Base-by-base conservation (phyloP, 2,888 invertebrate genomes). In the Aporophyla nigra region DNA sequence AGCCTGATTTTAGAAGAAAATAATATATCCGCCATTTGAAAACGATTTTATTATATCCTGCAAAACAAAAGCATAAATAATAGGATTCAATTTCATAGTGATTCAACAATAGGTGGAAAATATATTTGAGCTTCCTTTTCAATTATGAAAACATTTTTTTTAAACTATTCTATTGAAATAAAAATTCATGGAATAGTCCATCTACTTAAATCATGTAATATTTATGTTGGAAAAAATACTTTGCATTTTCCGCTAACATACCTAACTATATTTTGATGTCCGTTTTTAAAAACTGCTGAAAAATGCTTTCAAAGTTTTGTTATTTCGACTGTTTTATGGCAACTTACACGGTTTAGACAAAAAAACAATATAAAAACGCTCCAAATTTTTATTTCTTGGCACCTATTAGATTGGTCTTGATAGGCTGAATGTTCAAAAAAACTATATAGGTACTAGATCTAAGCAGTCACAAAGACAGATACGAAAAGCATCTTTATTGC, bases 91-190 rank as follows among this genome's bases (percentile, higher is more conserved):
- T 72, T 72, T 71, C 24, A 53, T 58, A 40, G 16, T 56, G 33
- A 70, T 82, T 62, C 62, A 59, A 70, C 69, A 71, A 82, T 62
- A 40, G 33, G 19, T 61, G 33, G 33, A n/a, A 76, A 84, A 81
- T 66, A 83, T 66, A 70, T 69, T 85, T 75, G 46, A 51, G 27
- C 27, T 59, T 69, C 56, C 54, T 54, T 80, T 82, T 43, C 54
- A 85, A 67, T 85, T 72, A 76, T 33, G 10, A 62, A 69, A 54
- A 70, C 27, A 54, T 53, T 54, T 76, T 82, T 71, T 86, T 72
- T 1, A 33, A 46, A 71, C 65, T 53, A 74, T 70, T 70, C 16
- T 10, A 61, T 58, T 53, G 19, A 69, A 76, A 71, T 56, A 53
- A 61, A 83, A 61, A 56, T 51, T n/a, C 58, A 65, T 59, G 21